phyloP scores from a whole-genome alignment of 2,888 invertebrate species.

The Bombylius major region DNA sequence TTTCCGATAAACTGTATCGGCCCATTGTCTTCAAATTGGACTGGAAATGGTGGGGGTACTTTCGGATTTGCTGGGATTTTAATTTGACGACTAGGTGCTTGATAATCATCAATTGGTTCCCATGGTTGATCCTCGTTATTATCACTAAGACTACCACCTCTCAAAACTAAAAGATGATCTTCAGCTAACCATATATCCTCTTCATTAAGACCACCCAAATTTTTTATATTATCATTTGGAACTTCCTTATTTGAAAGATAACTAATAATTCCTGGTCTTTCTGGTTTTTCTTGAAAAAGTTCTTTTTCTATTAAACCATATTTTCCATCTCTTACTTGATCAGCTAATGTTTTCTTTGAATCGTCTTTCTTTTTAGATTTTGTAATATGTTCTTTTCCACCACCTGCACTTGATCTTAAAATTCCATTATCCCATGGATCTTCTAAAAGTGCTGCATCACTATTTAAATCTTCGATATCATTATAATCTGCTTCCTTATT shows the following conservation, averaged over 20 bases:
- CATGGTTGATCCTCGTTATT: constrained; percentile 44
- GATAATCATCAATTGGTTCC: constrained; percentile 74
- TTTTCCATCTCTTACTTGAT: constrained; percentile 82
- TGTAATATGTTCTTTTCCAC: constrained; percentile 43
- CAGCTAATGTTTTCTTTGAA: constrained; percentile 71
- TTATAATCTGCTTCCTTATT: not conserved
- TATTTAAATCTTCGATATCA: constrained; percentile 15
- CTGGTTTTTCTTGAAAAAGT: constrained; percentile 55
- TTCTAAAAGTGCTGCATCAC: constrained; percentile 30
- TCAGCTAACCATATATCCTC: constrained; percentile 86
- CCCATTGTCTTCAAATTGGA: constrained; percentile 73
- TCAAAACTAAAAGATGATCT: constrained; percentile 70
- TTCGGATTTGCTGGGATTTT: constrained; percentile 70
- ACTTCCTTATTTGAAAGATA: constrained; percentile 72
- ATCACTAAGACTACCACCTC: constrained; percentile 56
- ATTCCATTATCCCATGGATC: constrained; percentile 51
- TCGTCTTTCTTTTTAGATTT: constrained; percentile 44
- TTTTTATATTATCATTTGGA: constrained; percentile 64
- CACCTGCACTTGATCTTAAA: constrained; percentile 55
- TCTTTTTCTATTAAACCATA: constrained; percentile 81
- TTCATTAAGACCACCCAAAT: constrained; percentile 66
- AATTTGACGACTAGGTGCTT: constrained; percentile 71
- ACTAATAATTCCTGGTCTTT: constrained; percentile 69
- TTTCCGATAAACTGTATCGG: constrained; percentile 77
- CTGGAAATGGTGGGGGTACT: constrained; percentile 87